Conservation (phyloP, 2,797 vertebrate species). For the Salmo trutta region DNA sequence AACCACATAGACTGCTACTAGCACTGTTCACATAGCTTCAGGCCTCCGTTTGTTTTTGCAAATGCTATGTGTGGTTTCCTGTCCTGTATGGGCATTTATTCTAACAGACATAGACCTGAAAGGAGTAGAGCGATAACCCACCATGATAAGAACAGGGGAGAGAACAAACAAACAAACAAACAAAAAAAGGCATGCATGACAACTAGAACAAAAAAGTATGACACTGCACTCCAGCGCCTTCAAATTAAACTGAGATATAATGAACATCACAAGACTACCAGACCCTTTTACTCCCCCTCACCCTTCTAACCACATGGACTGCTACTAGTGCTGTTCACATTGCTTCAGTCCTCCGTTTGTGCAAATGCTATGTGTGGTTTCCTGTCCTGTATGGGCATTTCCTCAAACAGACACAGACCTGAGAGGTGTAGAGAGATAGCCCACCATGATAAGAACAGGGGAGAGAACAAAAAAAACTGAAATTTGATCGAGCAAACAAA, state of each 20-base stretch:
- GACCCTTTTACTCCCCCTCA: neutral
- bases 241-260: too few species aligned
- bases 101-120: neutral
- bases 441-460: too few species aligned
- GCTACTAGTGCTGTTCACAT: neutral
- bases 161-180: neutral
- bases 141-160: neutral
- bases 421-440: neutral
- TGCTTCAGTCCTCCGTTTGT: neutral
- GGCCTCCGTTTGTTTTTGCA: neutral
- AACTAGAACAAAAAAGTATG: neutral
- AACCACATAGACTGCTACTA: neutral
- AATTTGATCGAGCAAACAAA: too few species aligned
- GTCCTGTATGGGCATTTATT: neutral
- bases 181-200: neutral
- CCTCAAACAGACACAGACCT: neutral
- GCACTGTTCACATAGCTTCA: neutral
- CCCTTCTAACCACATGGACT: neutral
- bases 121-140: neutral
- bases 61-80: neutral
- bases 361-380: neutral
- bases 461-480: too few species aligned
- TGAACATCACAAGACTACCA: too few species aligned
- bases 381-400: neutral
- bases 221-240: too few species aligned